A percentile compares a stretch with the other conserved stretches of the same genome.
Conservation (phyloP, 2,113 vertebrate species). For the Gavia stellata region DNA sequence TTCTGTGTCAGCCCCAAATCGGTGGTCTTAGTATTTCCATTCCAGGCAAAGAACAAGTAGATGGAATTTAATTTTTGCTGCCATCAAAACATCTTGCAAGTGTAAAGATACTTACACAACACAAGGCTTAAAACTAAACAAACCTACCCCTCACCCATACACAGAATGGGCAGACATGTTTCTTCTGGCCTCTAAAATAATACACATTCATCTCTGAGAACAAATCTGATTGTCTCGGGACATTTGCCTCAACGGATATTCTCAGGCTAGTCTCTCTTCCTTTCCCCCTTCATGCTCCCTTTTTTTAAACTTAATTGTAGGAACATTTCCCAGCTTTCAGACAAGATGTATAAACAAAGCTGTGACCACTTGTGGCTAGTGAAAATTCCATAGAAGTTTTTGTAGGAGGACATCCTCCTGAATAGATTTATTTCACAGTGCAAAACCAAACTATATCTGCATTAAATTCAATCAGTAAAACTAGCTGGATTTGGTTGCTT, state of each 20-base stretch:
- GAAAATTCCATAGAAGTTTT: slow-evolving; percentile 31
- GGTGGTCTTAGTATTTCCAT: neutral
- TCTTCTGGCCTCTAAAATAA: slow-evolving; percentile 39
- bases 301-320: neutral
- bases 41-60: neutral
- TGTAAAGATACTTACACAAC: neutral
- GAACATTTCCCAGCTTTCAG: slow-evolving; percentile 38
- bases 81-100: neutral
- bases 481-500: neutral
- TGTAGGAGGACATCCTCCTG: slow-evolving; percentile 16
- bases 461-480: neutral
- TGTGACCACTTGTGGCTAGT: slow-evolving; percentile 31
- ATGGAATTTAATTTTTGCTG: neutral
- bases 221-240: slow-evolving; percentile 7
- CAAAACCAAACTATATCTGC: neutral
- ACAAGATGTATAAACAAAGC: slow-evolving; percentile 40
- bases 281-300: neutral
- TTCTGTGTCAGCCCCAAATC: neutral
- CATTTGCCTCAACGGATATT: slow-evolving; percentile 30
- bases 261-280: slow-evolving; percentile 41
- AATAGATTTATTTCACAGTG: neutral
- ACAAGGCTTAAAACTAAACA: neutral
- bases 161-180: neutral
- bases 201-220: slow-evolving; percentile 32
- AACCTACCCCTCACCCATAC: neutral